A percentile compares a stretch with the other conserved stretches of the same genome.
phyloP scores from a whole-genome alignment of 2,113 vertebrate genomes.

The Rhineura floridana region DNA sequence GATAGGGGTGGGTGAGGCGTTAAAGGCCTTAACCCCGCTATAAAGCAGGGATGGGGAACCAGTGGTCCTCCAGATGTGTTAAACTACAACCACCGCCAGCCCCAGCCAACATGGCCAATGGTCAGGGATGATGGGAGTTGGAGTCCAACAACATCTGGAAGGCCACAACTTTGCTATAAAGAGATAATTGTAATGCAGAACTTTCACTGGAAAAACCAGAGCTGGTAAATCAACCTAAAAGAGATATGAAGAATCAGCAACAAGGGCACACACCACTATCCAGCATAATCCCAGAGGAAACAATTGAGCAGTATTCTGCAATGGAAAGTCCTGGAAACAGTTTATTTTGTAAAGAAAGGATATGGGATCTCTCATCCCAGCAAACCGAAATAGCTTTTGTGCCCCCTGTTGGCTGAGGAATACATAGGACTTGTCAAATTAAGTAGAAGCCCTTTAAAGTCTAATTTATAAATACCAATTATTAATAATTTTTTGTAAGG shows the following conservation, averaged over 20 bases:
- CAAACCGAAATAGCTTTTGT: constrained; percentile 38
- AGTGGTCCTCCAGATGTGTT: not conserved
- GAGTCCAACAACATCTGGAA: not conserved
- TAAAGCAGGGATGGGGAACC: not conserved
- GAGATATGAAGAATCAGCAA: constrained; percentile 45
- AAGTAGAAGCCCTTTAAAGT: constrained; percentile 28
- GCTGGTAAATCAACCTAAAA: constrained; percentile 52
- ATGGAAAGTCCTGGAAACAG: constrained; percentile 34
- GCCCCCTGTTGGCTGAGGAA: constrained; percentile 49
- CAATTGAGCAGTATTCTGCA: constrained; percentile 39
- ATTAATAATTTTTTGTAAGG: constrained; percentile 79
- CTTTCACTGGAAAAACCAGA: constrained; percentile 32
- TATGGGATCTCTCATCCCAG: constrained; percentile 17
- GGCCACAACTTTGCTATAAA: not conserved
- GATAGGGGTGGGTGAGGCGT: not conserved
- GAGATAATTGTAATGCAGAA: constrained; percentile 55
- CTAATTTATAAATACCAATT: constrained; percentile 77
- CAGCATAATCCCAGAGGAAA: constrained; percentile 19
- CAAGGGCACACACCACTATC: constrained; percentile 50
- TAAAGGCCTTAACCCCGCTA: constrained; percentile 11
- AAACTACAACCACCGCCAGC: not conserved
- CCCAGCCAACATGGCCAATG: not conserved
- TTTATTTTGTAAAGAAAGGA: constrained; percentile 39
- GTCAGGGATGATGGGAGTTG: not conserved
- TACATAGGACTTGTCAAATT: constrained; percentile 50